Evolutionary conservation across 2,113 vertebrate genomes (phyloP).

Genomic region (Carassius carassius): DNA sequence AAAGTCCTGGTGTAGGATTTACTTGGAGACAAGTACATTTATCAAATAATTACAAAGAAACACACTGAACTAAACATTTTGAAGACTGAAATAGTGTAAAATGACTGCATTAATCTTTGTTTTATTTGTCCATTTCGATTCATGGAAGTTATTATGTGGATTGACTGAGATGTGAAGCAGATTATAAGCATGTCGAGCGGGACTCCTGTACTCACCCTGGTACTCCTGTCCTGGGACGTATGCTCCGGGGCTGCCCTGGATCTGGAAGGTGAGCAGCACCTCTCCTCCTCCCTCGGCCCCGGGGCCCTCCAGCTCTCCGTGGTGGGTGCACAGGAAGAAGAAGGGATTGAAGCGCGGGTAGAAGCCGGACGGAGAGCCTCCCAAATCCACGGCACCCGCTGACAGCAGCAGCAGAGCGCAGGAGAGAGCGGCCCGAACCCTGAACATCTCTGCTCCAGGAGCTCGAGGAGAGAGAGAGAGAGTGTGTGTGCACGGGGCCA

Average conservation of each 20-base stretch:
- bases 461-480: not conserved
- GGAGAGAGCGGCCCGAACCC: slow-evolving; percentile 39
- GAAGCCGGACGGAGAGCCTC: slow-evolving; percentile 75
- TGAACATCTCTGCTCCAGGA: slow-evolving; percentile 66
- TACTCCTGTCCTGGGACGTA: slow-evolving; percentile 98
- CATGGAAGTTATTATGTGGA: not conserved
- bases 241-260: slow-evolving; percentile 85
- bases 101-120: not conserved
- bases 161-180: not conserved
- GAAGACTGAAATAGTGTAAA: not conserved
- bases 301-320: slow-evolving; percentile 89
- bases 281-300: slow-evolving; percentile 83
- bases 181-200: not conserved
- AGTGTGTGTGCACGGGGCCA: slow-evolving; percentile 53
- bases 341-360: slow-evolving; percentile 95
- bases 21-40: not conserved
- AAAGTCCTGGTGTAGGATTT: not conserved
- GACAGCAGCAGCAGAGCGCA: slow-evolving; percentile 57
- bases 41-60: not conserved
- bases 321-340: slow-evolving; percentile 98
- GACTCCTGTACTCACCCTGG: slow-evolving; percentile 82
- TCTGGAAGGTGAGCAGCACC: slow-evolving; percentile 91
- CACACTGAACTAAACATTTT: too few relatives aligned
- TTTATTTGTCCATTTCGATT: not conserved
- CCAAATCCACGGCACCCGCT: slow-evolving; percentile 72